Conservation (phyloP, 2,888 invertebrate genomes). For the Gnatocerus cornutus region DNA sequence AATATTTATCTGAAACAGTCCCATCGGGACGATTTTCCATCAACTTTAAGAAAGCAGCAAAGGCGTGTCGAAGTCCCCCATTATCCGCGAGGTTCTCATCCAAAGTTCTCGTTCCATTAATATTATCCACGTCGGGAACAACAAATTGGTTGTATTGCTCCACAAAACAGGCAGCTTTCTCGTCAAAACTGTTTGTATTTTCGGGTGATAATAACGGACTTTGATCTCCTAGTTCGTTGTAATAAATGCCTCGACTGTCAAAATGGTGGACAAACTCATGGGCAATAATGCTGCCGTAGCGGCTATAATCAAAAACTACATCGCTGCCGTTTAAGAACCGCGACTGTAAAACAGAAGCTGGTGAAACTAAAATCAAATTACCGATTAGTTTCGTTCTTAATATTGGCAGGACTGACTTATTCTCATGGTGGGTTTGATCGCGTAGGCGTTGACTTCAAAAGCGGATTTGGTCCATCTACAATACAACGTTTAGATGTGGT, state of each 20-base stretch:
- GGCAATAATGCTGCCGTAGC: constrained; percentile 74
- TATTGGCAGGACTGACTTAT: constrained; percentile 64
- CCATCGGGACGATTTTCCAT: background rate
- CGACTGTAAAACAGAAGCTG: constrained; percentile 64
- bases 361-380: constrained; percentile 62
- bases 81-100: constrained; percentile 96
- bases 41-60: constrained; percentile 62
- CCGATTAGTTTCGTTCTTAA: background rate
- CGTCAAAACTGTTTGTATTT: constrained; percentile 77
- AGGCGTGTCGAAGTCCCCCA: constrained; percentile 76
- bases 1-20: constrained; percentile 52
- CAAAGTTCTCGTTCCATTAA: constrained; percentile 75
- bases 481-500: constrained; percentile 24
- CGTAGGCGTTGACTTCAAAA: constrained; percentile 78
- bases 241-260: constrained; percentile 66
- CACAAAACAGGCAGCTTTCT: constrained; percentile 87
- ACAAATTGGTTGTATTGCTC: constrained; percentile 91
- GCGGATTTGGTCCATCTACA: constrained; percentile 70
- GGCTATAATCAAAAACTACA: constrained; percentile 72
- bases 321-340: constrained; percentile 64
- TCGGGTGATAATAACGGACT: constrained; percentile 67
- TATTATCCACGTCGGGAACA: constrained; percentile 80
- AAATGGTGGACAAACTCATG: constrained; percentile 73
- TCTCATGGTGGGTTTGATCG: constrained; percentile 73
- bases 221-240: constrained; percentile 74